Percentiles rank a stretch among this genome's conserved stretches.
Conservation (phyloP, 2,797 vertebrate genomes). For the Gymnothorax javanicus region DNA sequence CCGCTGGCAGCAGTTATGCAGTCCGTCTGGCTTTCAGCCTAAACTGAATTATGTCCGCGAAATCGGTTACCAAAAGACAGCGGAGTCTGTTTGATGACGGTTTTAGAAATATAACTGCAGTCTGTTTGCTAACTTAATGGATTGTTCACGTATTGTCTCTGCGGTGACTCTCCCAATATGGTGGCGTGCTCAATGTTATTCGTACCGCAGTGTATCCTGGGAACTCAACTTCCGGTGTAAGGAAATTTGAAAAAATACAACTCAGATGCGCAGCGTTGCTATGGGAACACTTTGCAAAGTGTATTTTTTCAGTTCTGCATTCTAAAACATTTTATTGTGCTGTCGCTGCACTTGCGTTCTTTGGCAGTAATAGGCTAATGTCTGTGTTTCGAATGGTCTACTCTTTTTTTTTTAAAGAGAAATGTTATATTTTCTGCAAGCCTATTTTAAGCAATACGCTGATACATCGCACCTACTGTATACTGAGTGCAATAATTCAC, state of each 20-base stretch:
- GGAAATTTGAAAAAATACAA: slow-evolving; percentile 67
- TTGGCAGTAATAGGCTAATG: neutral
- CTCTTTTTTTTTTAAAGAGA: neutral
- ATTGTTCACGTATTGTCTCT: neutral
- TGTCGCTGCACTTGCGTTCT: neutral
- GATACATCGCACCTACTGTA: too few species aligned
- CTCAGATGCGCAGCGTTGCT: slow-evolving; percentile 52
- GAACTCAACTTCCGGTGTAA: slow-evolving; percentile 45
- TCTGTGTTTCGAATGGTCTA: neutral
- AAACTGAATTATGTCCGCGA: neutral
- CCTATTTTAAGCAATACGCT: too few species aligned
- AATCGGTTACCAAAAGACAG: neutral
- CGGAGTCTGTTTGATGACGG: neutral
- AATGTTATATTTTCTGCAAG: too few species aligned
- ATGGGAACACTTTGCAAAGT: slow-evolving; percentile 39
- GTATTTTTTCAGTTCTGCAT: neutral
- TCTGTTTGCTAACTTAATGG: too few species aligned
- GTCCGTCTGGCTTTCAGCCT: neutral
- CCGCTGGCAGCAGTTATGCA: neutral
- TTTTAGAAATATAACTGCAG: neutral
- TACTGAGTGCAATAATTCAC: too few species aligned
- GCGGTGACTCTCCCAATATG: slow-evolving; percentile 41
- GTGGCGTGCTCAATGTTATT: slow-evolving; percentile 25
- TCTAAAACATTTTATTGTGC: neutral
- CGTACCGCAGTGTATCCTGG: slow-evolving; percentile 54